phyloP scores from a whole-genome alignment of 2,113 vertebrate genomes.

The Struthio camelus region DNA sequence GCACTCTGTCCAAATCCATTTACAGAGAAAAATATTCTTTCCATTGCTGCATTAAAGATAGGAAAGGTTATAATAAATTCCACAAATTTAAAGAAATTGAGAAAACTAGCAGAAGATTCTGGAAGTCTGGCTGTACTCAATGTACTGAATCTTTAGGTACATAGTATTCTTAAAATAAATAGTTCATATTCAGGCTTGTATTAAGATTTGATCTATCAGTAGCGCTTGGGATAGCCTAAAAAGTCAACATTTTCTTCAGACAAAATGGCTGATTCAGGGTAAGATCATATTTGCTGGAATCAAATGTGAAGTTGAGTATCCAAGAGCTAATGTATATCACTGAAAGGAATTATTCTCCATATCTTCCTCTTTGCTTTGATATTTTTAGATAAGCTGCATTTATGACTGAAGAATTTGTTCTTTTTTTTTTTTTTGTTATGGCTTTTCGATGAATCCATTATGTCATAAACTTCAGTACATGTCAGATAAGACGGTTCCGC shows the following conservation, averaged over 20 bases:
- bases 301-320: neutral
- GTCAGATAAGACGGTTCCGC: neutral
- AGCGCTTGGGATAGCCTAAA: neutral
- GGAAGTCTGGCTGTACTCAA: neutral
- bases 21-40: slow-evolving; percentile 2
- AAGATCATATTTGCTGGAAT: neutral
- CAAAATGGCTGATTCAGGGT: neutral
- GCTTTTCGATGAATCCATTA: neutral
- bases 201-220: neutral
- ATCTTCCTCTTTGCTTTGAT: neutral
- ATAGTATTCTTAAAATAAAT: neutral
- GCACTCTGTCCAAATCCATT: neutral
- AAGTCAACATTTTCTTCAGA: neutral
- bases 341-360: neutral
- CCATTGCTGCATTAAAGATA: neutral
- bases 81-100: neutral
- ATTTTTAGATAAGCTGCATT: neutral
- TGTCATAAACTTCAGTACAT: neutral
- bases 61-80: neutral
- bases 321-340: rapidly evolving
- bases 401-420: neutral
- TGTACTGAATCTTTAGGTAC: rapidly evolving
- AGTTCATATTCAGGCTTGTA: neutral
- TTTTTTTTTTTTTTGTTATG: neutral
- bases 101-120: neutral